Conservation (phyloP, 1,140 invertebrate genomes). For the Pachyrhynchus sulphureomaculatus region DNA sequence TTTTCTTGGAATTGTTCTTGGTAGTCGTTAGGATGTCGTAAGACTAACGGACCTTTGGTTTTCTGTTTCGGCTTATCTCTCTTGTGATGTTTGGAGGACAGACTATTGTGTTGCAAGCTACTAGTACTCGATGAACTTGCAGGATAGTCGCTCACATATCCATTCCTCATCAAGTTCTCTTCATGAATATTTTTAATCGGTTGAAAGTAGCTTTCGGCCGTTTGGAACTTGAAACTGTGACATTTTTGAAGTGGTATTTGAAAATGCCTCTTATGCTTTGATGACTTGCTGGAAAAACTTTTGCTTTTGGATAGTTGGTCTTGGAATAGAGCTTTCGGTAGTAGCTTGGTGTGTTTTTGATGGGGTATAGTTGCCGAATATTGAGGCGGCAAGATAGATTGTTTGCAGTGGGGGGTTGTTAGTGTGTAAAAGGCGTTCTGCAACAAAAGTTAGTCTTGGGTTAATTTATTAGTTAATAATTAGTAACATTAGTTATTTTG, state of each 20-base stretch:
- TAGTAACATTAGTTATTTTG: too few species aligned
- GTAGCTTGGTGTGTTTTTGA: constrained; percentile 48
- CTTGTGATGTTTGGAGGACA: constrained; percentile 30
- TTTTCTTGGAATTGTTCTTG: constrained; percentile 49
- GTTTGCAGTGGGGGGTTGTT: constrained; percentile 50
- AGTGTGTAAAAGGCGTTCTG: constrained; percentile 53
- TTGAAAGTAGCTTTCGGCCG: constrained; percentile 62
- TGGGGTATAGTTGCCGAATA: constrained; percentile 51
- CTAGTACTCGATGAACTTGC: constrained; percentile 34
- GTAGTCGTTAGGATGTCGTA: constrained; percentile 44
- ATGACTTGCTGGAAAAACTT: constrained; percentile 46
- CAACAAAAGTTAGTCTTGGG: constrained; percentile 36
- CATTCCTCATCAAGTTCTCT: constrained; percentile 57
- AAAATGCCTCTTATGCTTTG: constrained; percentile 59
- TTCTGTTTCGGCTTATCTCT: constrained; percentile 45
- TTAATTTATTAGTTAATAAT: constrained; percentile 10
- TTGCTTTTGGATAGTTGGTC: constrained; percentile 47
- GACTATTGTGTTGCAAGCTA: constrained; percentile 16
- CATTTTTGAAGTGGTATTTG: constrained; percentile 66
- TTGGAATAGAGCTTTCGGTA: constrained; percentile 48
- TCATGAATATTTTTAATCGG: constrained; percentile 59
- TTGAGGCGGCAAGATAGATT: constrained; percentile 43
- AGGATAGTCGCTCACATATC: constrained; percentile 48
- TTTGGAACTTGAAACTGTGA: constrained; percentile 69
- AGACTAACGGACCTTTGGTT: constrained; percentile 45